Base-by-base conservation (phyloP, 1,140 invertebrate genomes). In the Cryptotermes secundus region DNA sequence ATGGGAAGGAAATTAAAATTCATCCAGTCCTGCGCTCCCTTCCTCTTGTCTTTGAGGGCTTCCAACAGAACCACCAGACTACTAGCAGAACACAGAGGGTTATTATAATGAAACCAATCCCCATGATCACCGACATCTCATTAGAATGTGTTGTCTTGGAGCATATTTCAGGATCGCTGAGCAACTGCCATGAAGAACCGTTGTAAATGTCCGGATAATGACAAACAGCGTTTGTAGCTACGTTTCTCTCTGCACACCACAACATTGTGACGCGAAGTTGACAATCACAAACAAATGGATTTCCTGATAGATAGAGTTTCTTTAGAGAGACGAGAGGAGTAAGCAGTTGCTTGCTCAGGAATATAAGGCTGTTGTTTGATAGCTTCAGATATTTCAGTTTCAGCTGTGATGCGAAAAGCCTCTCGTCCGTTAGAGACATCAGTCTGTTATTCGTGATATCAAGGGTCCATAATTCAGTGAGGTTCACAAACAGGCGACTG, bases 231-330 rank as follows among this genome's bases (percentile, higher is more conserved):
- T 72, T 31, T 31, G 59, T 72, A 4, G 59, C 9, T 72, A 72
- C n/a, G 31, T 26, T 72, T 31, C 2, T 26, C 2, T 72, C 16
- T 31, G 19, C 53, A 59, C 53, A 59, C 53, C 53, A 59, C 19
- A 59, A n/a, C 53, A 59, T 59, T 59, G 53, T 31, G n/a, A 12
- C 59, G 3, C n/a, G 59, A 3, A 72, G n/a, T 72, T 72, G 4
- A n/a, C 59, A 72, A 14, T 72, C 59, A 72, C 59, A 72, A n/a
- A 72, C 59, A 72, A 72, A 72, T 31, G 59, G n/a, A 72, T 72
- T 72, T 6, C 59, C 59, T 10, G 59, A 72, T 7, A 72, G n/a
- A 19, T 24, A n/a, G 6, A 59, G 19, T 4, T 59, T 7, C 19
- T 59, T 59, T 1, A 59, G 26, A 59, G 53, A 59, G 53, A 59